Conservation (phyloP, 2,797 vertebrate genomes). For the Acipenser ruthenus region DNA sequence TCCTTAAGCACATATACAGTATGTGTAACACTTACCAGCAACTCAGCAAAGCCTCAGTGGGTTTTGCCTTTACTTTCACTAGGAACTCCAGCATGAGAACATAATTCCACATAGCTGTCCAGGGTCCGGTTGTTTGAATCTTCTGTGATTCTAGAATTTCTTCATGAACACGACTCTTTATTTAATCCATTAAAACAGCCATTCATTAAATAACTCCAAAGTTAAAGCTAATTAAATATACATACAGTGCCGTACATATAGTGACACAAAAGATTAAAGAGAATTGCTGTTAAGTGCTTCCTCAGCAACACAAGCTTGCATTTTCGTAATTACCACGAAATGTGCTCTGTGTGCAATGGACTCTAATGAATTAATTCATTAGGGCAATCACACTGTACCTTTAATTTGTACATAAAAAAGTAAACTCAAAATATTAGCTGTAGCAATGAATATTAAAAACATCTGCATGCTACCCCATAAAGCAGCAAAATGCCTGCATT, state of each 20-base stretch:
- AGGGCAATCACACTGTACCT: not conserved
- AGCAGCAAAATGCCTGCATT: not conserved
- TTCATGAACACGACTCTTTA: too few species aligned
- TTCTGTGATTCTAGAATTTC: too few species aligned
- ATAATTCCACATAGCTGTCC: too few species aligned
- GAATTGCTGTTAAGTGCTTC: constrained; percentile 10
- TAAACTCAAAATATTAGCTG: not conserved
- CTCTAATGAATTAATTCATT: constrained; percentile 3
- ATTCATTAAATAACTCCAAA: too few species aligned
- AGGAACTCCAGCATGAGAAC: too few species aligned
- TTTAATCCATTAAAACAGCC: too few species aligned
- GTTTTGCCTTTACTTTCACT: too few species aligned
- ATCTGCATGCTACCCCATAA: not conserved
- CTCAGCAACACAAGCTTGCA: constrained; percentile 13
- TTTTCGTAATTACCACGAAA: constrained; percentile 3
- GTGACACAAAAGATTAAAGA: constrained; percentile 10
- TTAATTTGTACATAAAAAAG: constrained; percentile 9
- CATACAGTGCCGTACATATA: not conserved
- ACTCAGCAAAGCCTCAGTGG: too few species aligned
- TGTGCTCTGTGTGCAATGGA: not conserved
- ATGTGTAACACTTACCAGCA: too few species aligned
- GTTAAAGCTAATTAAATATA: too few species aligned
- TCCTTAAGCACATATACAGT: too few species aligned
- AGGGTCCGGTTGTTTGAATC: too few species aligned
- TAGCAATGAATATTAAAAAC: not conserved